Conservation (phyloP, 1,140 invertebrate species). For the Lordiphosa stackelbergi region DNA sequence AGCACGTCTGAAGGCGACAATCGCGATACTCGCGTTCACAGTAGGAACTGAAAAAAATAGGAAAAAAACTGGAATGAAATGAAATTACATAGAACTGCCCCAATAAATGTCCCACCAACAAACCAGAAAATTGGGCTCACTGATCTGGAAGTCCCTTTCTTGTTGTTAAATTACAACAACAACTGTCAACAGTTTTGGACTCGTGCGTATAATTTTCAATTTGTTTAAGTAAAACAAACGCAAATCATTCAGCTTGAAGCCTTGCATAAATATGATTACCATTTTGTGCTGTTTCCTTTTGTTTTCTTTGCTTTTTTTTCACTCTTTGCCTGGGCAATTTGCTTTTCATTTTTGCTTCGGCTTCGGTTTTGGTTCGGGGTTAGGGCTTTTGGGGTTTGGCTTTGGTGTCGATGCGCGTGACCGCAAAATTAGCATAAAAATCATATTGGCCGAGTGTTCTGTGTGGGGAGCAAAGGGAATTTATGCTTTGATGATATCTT, state of each 20-base stretch:
- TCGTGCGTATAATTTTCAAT: slow-evolving; percentile 71
- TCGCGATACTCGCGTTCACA: slow-evolving; percentile 91
- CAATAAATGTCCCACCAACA: slow-evolving; percentile 47
- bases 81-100: slow-evolving; percentile 43
- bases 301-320: slow-evolving; percentile 19
- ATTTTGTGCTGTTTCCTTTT: slow-evolving; percentile 58
- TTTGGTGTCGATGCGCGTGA: slow-evolving; percentile 59
- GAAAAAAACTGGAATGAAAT: slow-evolving; percentile 38
- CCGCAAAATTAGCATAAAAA: slow-evolving; percentile 73
- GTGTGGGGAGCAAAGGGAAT: slow-evolving; percentile 8
- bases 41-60: slow-evolving; percentile 83
- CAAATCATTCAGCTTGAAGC: slow-evolving; percentile 45
- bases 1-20: slow-evolving; percentile 92
- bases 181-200: slow-evolving; percentile 6
- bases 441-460: slow-evolving; percentile 64
- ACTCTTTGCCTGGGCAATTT: slow-evolving; percentile 48
- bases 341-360: slow-evolving; percentile 46
- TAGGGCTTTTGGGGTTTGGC: slow-evolving; percentile 14
- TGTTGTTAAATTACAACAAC: slow-evolving; percentile 53
- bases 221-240: slow-evolving; percentile 72
- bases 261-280: slow-evolving; percentile 69
- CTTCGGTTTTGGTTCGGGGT: slow-evolving; percentile 24
- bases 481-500: slow-evolving; percentile 30
- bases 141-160: slow-evolving; percentile 61
- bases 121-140: slow-evolving; percentile 54